A percentile compares a stretch with the other conserved stretches of the same genome.
Conservation (phyloP, 2,113 vertebrate species). For the Pontoporia blainvillei region DNA sequence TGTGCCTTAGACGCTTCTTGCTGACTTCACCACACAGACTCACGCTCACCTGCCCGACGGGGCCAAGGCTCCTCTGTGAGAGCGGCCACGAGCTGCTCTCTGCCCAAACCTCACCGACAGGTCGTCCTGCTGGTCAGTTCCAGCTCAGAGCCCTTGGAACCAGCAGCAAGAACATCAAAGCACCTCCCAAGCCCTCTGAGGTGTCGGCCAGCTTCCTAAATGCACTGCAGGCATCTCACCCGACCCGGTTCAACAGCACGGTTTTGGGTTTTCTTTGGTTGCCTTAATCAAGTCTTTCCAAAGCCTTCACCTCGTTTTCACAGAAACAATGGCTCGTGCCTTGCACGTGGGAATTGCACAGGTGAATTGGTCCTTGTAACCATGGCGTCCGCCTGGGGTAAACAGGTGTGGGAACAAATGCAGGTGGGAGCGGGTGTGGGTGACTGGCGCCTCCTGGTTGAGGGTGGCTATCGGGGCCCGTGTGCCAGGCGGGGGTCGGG, state of each 20-base stretch:
- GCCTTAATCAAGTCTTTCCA: background rate
- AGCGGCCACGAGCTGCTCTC: fast-evolving
- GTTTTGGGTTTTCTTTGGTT: fast-evolving
- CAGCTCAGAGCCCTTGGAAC: background rate
- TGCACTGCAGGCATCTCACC: fast-evolving
- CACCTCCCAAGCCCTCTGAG: fast-evolving
- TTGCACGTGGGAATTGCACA: fast-evolving
- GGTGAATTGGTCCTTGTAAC: no score
- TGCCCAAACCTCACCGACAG: fast-evolving
- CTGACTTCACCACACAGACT: fast-evolving
- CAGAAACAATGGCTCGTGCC: background rate
- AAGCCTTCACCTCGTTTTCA: fast-evolving
- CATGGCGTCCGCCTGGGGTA: background rate
- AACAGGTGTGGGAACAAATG: background rate
- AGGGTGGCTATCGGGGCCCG: fast-evolving
- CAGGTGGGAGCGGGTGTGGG: background rate
- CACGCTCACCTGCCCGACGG: fast-evolving
- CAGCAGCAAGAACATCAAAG: fast-evolving
- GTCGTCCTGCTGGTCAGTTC: fast-evolving
- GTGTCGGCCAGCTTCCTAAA: fast-evolving
- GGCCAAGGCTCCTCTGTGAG: fast-evolving
- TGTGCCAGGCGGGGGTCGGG: fast-evolving
- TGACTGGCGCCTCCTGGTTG: fast-evolving
- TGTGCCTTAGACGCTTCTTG: fast-evolving
- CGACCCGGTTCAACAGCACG: fast-evolving